Evolutionary conservation across 1,140 invertebrate genomes (phyloP).

Genomic region (Hycleus phaleratus): DNA sequence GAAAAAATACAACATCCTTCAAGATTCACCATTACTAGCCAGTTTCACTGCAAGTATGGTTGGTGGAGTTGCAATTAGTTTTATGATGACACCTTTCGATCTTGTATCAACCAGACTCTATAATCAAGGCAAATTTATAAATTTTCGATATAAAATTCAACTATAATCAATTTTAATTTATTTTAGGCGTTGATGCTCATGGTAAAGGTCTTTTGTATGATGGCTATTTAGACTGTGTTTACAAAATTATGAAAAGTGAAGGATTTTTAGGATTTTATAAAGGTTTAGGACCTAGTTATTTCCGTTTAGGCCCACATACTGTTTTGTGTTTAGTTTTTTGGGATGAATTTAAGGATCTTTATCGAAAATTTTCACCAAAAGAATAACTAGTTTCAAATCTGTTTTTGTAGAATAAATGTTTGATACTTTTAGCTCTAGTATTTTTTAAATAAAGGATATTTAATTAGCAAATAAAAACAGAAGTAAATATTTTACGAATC

Average conservation of each 20-base stretch:
- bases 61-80: slow-evolving; percentile 69
- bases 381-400: too few relatives aligned
- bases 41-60: slow-evolving; percentile 70
- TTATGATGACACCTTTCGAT: slow-evolving; percentile 86
- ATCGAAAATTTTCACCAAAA: slow-evolving; percentile 13
- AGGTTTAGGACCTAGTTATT: slow-evolving; percentile 74
- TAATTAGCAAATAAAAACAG: too few relatives aligned
- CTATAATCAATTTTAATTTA: background rate
- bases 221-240: slow-evolving; percentile 68
- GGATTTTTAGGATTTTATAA: slow-evolving; percentile 78
- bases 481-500: too few relatives aligned
- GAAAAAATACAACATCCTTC: slow-evolving; percentile 47
- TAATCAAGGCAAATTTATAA: slow-evolving; percentile 68
- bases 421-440: too few relatives aligned
- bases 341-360: slow-evolving; percentile 57
- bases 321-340: slow-evolving; percentile 80
- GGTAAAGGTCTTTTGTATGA: slow-evolving; percentile 66
- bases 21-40: slow-evolving; percentile 52
- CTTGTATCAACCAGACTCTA: slow-evolving; percentile 84
- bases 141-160: background rate
- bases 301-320: slow-evolving; percentile 80
- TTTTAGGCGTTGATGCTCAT: slow-evolving; percentile 53
- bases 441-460: too few relatives aligned
- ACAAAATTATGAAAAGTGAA: slow-evolving; percentile 69
- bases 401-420: too few relatives aligned